Evolutionary conservation across 2,113 vertebrate species (phyloP), one percentile per base, ranked within the genome.

Genomic region (Penelope pileata): DNA sequence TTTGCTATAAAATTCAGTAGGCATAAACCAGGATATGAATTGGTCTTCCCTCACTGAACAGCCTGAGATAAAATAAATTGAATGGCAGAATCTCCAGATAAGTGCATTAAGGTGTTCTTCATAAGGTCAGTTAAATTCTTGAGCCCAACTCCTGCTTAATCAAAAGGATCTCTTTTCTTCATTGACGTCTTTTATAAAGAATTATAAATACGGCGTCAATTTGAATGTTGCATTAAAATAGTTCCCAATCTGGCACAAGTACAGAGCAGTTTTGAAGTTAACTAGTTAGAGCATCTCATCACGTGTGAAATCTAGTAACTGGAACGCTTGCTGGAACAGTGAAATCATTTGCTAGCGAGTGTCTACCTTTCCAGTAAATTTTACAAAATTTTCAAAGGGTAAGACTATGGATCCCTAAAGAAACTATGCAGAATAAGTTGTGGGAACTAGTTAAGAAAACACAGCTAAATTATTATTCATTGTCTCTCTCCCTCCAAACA

Each of bases 301-400:
- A 34, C 36, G 5, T 12, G 4, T 83, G 36, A 72, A 90, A 83
- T 73, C 45, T 53, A 76, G 4, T 47, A 68, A 73, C 38, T 56
- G 15, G 26, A 91, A 79, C 16, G 32, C 14, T 62, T 29, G 32
- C n/a, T 53, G 27, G 9, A 82, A 59, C 8, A 72, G 7, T 11
- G 47, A 62, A 72, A 1, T 29, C 14, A 59, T 91, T 60, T 81
- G 36, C 72, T 54, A 47, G 7, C 36, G 66, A 77, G 2, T 63
- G 5, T 26, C 16, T 42, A 32, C 42, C 29, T 85, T 47, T 4
- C 2, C 0, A 1, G 5, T 29, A 4, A 23, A 64, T 56, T 51
- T 80, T 5, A 43, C 16, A 83, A 60, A 73, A 10, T 21, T 54
- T 83, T 59, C 40, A 54, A 48, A 54, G 7, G 6, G 7, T 24